Base-by-base conservation (phyloP, 1,140 invertebrate genomes). In the Paraescarpia echinospica region DNA sequence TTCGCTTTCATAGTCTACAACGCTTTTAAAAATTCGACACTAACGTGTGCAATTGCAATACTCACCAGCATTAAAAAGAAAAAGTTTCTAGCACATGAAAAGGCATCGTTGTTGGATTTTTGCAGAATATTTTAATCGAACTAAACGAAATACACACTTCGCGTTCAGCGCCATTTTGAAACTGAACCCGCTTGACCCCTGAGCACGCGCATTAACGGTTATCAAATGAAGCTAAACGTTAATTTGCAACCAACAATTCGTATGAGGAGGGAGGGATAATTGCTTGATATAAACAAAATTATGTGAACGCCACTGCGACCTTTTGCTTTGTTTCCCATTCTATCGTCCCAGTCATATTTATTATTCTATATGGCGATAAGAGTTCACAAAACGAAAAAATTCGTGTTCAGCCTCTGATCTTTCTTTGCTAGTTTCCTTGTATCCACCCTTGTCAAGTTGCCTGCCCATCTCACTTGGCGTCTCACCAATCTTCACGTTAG, bases 11-110 rank as follows among this genome's bases (percentile, higher is more conserved):
- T 77, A 77, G 59, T 77, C 14, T 77, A 77, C 22, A 0, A 18
- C 22, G 59, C 59, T 77, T 77, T 18, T 77, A 77, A 77, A 31
- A 77, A 2, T 0, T 77, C 59, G 59, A 77, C 59, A 77, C 27
- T 77, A 77, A 77, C 12, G 27, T 77, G 59, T 12, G 22, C 59
- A 77, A 77, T 27, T 0, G 2, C 14, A 77, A 77, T 77, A 77
- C 59, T 77, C 59, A 77, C 59, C 59, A 77, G 59, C 59, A 77
- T 77, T 77, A 12, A 77, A 77, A 77, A 77, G 8, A 2, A 77
- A 77, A 77, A 77, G 59, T 77, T 77, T 77, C 59, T 77, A 77
- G 59, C 59, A 77, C 59, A 77, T 77, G 59, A 77, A 77, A 77
- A 77, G 8, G 59, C 59, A 4, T 77, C 59, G 59, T 77, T 77